Conservation (phyloP, 2,113 vertebrate genomes). For the Percina caprodes region DNA sequence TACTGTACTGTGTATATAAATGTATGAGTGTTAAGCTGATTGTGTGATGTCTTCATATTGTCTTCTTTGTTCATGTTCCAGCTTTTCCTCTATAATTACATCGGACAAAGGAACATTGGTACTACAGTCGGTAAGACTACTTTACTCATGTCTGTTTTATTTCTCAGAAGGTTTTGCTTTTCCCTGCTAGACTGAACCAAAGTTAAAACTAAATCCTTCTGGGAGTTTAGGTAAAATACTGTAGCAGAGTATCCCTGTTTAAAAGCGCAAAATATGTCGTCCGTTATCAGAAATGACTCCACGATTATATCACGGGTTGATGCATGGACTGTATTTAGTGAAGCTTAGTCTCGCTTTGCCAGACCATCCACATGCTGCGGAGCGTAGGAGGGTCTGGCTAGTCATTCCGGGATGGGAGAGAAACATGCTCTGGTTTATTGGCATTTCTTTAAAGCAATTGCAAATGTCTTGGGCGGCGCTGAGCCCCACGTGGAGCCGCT, state of each 20-base stretch:
- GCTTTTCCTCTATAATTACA: constrained; percentile 93
- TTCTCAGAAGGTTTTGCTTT: not conserved
- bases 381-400: too few relatives aligned
- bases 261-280: not conserved
- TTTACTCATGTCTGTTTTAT: not conserved
- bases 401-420: too few relatives aligned
- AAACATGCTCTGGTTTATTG: too few relatives aligned
- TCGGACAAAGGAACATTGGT: constrained; percentile 88
- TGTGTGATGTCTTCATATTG: not conserved
- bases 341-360: too few relatives aligned
- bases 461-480: too few relatives aligned
- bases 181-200: not conserved
- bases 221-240: not conserved
- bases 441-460: too few relatives aligned
- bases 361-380: too few relatives aligned
- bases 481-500: too few relatives aligned
- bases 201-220: not conserved
- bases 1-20: too few relatives aligned
- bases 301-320: too few relatives aligned
- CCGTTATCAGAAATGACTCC: not conserved
- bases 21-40: not conserved
- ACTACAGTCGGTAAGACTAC: constrained; percentile 86
- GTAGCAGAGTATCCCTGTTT: not conserved
- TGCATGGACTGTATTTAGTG: too few relatives aligned
- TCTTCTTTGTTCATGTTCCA: constrained; percentile 65